Conservation (phyloP, 1,140 invertebrate species). For the Hylaeus anthracinus region DNA sequence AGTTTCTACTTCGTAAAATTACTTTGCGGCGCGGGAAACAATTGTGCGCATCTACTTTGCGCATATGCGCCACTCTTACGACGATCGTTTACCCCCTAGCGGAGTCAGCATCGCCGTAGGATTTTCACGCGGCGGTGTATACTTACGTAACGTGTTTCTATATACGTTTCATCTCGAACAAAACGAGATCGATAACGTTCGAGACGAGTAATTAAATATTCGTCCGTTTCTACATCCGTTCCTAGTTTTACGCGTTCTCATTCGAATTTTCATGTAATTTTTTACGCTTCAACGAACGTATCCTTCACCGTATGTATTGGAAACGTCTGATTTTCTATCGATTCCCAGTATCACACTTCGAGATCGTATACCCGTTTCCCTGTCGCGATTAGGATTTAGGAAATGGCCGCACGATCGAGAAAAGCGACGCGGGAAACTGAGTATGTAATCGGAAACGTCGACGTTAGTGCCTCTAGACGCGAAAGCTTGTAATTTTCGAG, state of each 20-base stretch:
- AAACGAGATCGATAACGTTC: not conserved
- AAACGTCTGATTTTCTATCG: conserved; percentile 27
- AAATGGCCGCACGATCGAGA: not conserved
- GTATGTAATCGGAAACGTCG: not conserved
- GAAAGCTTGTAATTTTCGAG: conserved; percentile 51
- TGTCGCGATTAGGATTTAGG: not conserved
- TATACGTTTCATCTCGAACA: not conserved
- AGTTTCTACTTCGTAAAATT: too few relatives aligned
- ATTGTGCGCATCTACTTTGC: too few relatives aligned
- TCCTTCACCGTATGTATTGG: not conserved
- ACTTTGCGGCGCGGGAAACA: too few relatives aligned
- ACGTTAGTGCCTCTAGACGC: conserved; percentile 63
- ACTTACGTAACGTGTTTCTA: not conserved
- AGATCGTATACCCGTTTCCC: not conserved
- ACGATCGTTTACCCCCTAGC: too few relatives aligned
- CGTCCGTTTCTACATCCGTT: not conserved
- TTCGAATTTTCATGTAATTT: conserved; percentile 16
- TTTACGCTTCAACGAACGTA: conserved; percentile 22
- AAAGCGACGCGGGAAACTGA: conserved; percentile 15
- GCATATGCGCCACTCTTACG: too few relatives aligned
- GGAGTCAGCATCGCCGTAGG: too few relatives aligned
- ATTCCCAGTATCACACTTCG: not conserved
- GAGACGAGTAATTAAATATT: not conserved
- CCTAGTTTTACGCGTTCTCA: not conserved
- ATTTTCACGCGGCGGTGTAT: too few relatives aligned